Evolutionary conservation across 2,797 vertebrate species (phyloP).

Genomic region (Microcaecilia unicolor): DNA sequence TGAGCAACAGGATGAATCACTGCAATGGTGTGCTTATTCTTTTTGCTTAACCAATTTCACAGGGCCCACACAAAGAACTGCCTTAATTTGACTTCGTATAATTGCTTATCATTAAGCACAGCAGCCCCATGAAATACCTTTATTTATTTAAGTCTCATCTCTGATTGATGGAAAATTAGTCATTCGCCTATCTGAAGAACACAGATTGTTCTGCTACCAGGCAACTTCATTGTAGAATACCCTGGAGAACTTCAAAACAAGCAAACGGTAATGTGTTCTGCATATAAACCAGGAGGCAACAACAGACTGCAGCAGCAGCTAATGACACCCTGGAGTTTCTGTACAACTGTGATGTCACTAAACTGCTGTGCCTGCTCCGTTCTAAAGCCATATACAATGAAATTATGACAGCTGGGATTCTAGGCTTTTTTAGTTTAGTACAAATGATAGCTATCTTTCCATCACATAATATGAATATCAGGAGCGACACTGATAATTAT

Average conservation of each 20-base stretch:
- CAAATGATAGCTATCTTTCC: too few species aligned
- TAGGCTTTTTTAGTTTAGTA: too few species aligned
- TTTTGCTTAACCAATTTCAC: slow-evolving; percentile 72
- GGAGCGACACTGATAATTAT: too few species aligned
- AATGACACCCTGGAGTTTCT: slow-evolving; percentile 34
- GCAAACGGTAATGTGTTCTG: slow-evolving; percentile 24
- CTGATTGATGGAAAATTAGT: slow-evolving; percentile 64
- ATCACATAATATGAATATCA: too few species aligned
- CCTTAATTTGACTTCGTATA: slow-evolving; percentile 63
- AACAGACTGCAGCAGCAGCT: slow-evolving; percentile 30
- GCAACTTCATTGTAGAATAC: slow-evolving; percentile 34
- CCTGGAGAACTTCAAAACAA: slow-evolving; percentile 34
- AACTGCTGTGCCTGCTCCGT: slow-evolving; percentile 11
- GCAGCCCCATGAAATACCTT: slow-evolving; percentile 57
- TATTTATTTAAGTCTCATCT: slow-evolving; percentile 66
- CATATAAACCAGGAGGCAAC: slow-evolving; percentile 36
- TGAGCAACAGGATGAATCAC: slow-evolving; percentile 63
- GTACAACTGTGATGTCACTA: slow-evolving; percentile 32
- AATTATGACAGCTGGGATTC: slow-evolving; percentile 4
- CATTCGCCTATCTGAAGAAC: slow-evolving; percentile 55
- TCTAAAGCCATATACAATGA: slow-evolving; percentile 14
- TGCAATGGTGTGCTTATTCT: slow-evolving; percentile 59
- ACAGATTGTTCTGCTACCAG: slow-evolving; percentile 46
- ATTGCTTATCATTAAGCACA: slow-evolving; percentile 74
- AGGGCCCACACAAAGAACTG: slow-evolving; percentile 56